Conservation (phyloP, 2,888 invertebrate species). For the Ypsolopha scabrella region DNA sequence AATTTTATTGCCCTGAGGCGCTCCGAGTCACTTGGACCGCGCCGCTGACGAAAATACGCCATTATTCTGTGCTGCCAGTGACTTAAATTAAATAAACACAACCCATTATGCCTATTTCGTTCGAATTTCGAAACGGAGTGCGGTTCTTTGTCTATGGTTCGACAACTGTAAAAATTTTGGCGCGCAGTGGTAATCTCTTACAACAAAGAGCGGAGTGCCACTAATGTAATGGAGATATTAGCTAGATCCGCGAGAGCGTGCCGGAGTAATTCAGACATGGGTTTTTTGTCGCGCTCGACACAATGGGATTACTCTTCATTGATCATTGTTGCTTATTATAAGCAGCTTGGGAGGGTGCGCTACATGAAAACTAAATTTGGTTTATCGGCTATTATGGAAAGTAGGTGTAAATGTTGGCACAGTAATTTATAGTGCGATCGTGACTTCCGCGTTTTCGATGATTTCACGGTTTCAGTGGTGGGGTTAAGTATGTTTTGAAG, state of each 20-base stretch:
- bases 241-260: constrained; percentile 43
- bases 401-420: constrained; percentile 65
- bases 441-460: constrained; percentile 50
- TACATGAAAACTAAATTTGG: constrained; percentile 71
- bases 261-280: constrained; percentile 65
- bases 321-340: constrained; percentile 69
- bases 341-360: constrained; percentile 62
- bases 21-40: constrained; percentile 50
- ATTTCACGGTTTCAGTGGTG: constrained; percentile 25
- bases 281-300: constrained; percentile 60
- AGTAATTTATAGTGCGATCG: constrained; percentile 60
- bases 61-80: constrained; percentile 60
- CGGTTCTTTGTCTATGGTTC: constrained; percentile 46
- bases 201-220: constrained; percentile 37
- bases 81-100: constrained; percentile 68
- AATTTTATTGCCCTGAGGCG: constrained; percentile 69
- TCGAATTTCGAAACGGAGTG: constrained; percentile 46
- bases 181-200: constrained; percentile 52
- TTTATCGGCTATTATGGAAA: constrained; percentile 70
- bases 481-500: neutral
- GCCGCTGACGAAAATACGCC: constrained; percentile 57
- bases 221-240: constrained; percentile 68
- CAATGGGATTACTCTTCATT: constrained; percentile 70
- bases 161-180: constrained; percentile 61
- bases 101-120: constrained; percentile 53